Base-by-base conservation (phyloP, 64 coral and sea anemone genomes). In the Stichodactyla mertensii region DNA sequence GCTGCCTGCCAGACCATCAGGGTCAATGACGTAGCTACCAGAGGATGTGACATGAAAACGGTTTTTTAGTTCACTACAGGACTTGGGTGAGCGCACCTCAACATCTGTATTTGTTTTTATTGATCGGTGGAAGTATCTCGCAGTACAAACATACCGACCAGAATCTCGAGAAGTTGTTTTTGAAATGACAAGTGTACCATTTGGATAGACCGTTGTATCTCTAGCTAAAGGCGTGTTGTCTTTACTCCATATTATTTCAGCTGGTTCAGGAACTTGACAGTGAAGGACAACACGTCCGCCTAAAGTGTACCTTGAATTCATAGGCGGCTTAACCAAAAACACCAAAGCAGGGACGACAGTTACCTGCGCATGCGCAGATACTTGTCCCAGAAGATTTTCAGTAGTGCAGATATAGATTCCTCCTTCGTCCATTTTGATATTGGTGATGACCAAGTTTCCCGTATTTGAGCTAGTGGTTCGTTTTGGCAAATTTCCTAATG, bases 21-120 rank as follows among this genome's bases (percentile, higher is more conserved):
- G 90, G 5, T 91, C 90, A 14, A 91, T 87, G 12, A 83, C 78
- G 61, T 91, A 87, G 24, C 55, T 79, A 0, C 87, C 92, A 57
- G 57, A 89, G 70, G 83, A 12, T 18, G 83, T 80, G 51, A 26
- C 5, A 11, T 83, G 77, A 26, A n/a, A 22, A 15, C 23, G 26
- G 10, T 27, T 60, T 64, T 93, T 93, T 0, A 93, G 55, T 6
- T 89, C 57, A 61, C 78, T 86, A 55, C 92, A 93, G 4, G 80
- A 28, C 54, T 54, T 86, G 9, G 80, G 80, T n/a, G n/a, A 16
- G 13, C 20, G 12, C 13, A 79, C 77, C 20, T 12, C 11, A 11
- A 79, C 11, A 3, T 71, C 14, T 22, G 15, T 57, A 19, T 15
- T 54, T 52, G 51, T 14, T 13, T 4, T 79, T 20, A 79, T 77